Percentiles rank a stretch among this genome's conserved stretches.
Evolutionary conservation across 2,113 vertebrate species (phyloP).

Genomic region (Cervus canadensis): DNA sequence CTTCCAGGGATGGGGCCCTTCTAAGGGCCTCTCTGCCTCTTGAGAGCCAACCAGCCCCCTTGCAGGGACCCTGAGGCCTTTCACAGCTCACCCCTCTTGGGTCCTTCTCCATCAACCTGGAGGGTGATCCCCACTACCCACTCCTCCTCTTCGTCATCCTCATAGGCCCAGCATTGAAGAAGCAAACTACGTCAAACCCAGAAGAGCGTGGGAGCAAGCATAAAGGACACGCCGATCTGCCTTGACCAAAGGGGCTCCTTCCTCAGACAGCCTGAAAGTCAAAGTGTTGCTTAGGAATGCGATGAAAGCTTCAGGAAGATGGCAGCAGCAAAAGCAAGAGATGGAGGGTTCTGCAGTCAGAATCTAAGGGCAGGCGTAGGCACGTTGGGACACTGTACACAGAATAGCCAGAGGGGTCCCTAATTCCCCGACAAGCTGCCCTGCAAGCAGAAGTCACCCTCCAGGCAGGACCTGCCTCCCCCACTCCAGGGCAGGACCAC

Average conservation of each 20-base stretch:
- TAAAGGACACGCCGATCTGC: not conserved
- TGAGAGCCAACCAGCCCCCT: not conserved
- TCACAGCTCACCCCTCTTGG: not conserved
- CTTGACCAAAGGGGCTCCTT: not conserved
- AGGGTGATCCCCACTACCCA: not conserved
- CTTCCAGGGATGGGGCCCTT: not conserved
- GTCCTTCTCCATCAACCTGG: not conserved
- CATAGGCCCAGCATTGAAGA: not conserved
- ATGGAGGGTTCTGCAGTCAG: not conserved
- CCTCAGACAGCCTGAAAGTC: not conserved
- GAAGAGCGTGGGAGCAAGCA: not conserved
- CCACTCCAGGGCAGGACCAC: not conserved
- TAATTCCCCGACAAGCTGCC: not conserved
- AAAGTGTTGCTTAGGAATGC: not conserved
- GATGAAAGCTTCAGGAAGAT: not conserved
- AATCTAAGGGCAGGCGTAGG: not conserved
- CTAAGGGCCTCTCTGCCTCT: not conserved
- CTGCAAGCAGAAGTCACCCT: not conserved
- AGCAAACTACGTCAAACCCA: not conserved
- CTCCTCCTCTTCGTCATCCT: not conserved
- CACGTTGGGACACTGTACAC: not conserved
- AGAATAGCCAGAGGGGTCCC: conserved; percentile 27
- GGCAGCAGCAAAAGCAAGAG: not conserved
- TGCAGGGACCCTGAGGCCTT: not conserved
- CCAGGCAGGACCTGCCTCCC: not conserved